phyloP scores from a whole-genome alignment of 1,140 invertebrate species.

The Chelonus insularis region DNA sequence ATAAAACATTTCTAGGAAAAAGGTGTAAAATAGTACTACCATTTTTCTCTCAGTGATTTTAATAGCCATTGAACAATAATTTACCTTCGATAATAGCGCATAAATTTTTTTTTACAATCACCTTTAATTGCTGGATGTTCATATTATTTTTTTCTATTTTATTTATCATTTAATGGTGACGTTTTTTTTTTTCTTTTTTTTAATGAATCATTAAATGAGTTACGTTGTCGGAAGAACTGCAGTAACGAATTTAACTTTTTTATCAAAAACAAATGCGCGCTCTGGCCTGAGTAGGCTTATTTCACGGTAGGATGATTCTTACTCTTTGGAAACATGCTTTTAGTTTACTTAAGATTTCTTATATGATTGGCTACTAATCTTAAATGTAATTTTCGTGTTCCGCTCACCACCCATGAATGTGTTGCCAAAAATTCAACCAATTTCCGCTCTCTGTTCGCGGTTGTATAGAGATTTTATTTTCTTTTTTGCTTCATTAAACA shows the following conservation, averaged over 20 bases:
- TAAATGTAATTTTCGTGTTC: slow-evolving; percentile 31
- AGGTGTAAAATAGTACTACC: slow-evolving; percentile 11
- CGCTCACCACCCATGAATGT: slow-evolving; percentile 25
- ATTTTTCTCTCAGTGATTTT: no score
- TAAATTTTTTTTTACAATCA: no score
- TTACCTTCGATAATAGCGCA: no score
- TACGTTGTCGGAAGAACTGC: no score
- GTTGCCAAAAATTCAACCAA: slow-evolving; percentile 22
- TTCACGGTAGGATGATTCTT: slow-evolving; percentile 36
- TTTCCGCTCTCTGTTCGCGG: slow-evolving; percentile 35
- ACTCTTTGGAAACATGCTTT: slow-evolving; percentile 24
- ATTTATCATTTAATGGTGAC: no score
- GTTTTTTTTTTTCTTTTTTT: no score
- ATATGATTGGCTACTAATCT: slow-evolving; percentile 22
- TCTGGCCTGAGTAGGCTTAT: slow-evolving; percentile 33
- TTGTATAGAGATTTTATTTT: neutral
- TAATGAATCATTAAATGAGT: no score
- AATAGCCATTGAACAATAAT: no score
- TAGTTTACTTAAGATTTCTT: slow-evolving; percentile 33
- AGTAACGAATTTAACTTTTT: neutral
- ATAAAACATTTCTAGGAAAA: slow-evolving; percentile 1
- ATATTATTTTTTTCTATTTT: no score
- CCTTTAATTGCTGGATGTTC: no score
- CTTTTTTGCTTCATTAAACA: slow-evolving; percentile 30
- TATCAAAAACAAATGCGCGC: neutral